Conservation (phyloP, 2,797 vertebrate species). For the Chelmon rostratus region DNA sequence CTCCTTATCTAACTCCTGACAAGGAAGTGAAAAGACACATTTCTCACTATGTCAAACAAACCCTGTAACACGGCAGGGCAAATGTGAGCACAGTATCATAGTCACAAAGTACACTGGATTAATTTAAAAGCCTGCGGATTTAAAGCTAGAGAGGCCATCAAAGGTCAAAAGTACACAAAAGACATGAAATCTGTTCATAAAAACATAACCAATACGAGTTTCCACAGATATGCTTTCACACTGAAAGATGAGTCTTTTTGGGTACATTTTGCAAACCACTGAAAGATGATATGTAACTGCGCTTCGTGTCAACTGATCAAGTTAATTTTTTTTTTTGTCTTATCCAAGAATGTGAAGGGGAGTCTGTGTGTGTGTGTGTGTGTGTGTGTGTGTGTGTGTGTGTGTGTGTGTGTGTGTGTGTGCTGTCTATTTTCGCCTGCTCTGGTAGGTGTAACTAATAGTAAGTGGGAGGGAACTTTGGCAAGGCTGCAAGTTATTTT, state of each 20-base stretch:
- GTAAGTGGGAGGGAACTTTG: constrained; percentile 73
- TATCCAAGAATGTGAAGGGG: neutral
- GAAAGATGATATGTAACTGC: neutral
- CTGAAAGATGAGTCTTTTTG: neutral
- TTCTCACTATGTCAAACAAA: neutral
- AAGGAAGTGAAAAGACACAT: neutral
- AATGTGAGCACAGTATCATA: neutral
- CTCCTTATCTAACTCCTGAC: neutral
- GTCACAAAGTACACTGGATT: neutral
- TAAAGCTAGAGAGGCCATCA: neutral
- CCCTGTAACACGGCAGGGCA: neutral
- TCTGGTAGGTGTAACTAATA: constrained; percentile 46
- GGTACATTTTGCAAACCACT: neutral
- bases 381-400: constrained; percentile 26
- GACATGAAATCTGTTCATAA: neutral
- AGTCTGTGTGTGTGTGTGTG: constrained; percentile 11
- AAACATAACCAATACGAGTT: neutral
- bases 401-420: constrained; percentile 19
- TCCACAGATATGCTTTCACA: neutral
- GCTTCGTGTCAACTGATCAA: neutral
- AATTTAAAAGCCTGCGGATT: neutral
- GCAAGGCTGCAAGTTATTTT: constrained; percentile 80
- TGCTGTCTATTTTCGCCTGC: constrained; percentile 2
- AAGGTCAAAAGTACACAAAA: neutral
- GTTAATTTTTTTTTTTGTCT: neutral